These are phyloP conservation scores for Sthenelais limicola DNA, from an alignment of 2,888 invertebrate genomes.

Conservation along the genomic window DNA sequence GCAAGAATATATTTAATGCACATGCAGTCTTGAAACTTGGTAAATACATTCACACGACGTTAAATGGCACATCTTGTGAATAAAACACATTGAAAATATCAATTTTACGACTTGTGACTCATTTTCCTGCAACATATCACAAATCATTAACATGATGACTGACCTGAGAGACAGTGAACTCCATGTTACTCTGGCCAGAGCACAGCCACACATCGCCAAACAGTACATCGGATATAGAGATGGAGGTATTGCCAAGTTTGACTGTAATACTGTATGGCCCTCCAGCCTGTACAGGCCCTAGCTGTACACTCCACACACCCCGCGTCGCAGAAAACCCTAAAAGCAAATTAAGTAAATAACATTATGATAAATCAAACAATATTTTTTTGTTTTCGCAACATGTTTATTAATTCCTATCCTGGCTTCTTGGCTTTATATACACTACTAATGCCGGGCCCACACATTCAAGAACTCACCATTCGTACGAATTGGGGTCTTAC, in stretches of 20 bases:
- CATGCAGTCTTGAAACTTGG: too few relatives aligned
- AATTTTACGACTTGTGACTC: too few relatives aligned
- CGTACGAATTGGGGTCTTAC: too few relatives aligned
- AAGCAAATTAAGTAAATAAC: background rate
- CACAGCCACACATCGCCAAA: conserved; percentile 71
- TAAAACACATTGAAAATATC: background rate
- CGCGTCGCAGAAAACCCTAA: background rate
- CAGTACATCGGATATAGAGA: conserved; percentile 58
- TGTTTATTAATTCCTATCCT: too few relatives aligned
- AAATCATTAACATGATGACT: conserved; percentile 1
- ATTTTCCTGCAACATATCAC: background rate
- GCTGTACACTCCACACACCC: conserved; percentile 6
- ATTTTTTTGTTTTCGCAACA: too few relatives aligned
- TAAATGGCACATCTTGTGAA: background rate
- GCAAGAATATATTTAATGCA: too few relatives aligned
- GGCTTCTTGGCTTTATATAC: too few relatives aligned
- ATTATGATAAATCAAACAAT: background rate
- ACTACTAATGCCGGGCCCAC: too few relatives aligned
- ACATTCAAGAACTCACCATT: too few relatives aligned
- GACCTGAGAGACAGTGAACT: conserved; percentile 55
- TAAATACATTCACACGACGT: too few relatives aligned
- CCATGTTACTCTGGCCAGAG: conserved; percentile 70
- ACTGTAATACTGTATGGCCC: conserved; percentile 36
- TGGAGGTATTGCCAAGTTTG: background rate
- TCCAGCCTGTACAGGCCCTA: conserved; percentile 4